Evolutionary conservation across 2,113 vertebrate species (phyloP), one percentile per base, ranked within the genome.

Genomic region (Zootoca vivipara): DNA sequence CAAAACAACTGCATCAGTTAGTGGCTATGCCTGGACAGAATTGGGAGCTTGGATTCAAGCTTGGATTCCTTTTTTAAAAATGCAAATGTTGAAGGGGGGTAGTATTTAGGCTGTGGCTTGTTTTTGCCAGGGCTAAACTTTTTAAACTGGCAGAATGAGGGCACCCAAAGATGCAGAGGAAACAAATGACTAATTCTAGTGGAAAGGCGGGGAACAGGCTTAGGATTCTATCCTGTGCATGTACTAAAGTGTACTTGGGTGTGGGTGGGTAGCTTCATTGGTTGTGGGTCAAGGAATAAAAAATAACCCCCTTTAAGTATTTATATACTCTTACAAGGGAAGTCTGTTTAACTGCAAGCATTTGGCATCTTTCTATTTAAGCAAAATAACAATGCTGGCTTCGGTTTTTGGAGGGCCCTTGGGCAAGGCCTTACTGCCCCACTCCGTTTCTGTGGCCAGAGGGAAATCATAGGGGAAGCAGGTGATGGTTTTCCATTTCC

Each of bases 61-160:
- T 62, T 83, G 33, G 2, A 9, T 80, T 52, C 10, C 46, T 52
- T 91, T 77, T 28, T 46, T 89, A 79, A 86, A 38, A 16, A 79
- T 90, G 74, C 28, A 91, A 67, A 30, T 86, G 85, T 67, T 90
- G 91, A 40, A 40, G 79, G 89, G 89, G 92, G 7, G 85, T 91
- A 78, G 85, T 38, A 38, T 79, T 94, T 87, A 72, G 91, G 56
- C 89, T 78, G 46, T 72, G 52, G 52, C 75, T 18, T 65, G 86
- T 65, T 70, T 69, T 89, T 89, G 95, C 93, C 94, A 96, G 91
- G 89, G 40, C 4, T 82, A 13, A 85, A 93, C 92, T 42, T 73
- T 77, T 70, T 72, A 22, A 83, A 42, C 72, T 78, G 74, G 94
- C 94, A 93, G 93, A 96, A 94, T 93, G 94, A 87, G 95, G 95